Percentiles rank a stretch among this genome's conserved stretches.
These are phyloP conservation scores for Protophormia terraenovae DNA, from an alignment of 2,888 invertebrate genomes.

Conservation along the genomic window DNA sequence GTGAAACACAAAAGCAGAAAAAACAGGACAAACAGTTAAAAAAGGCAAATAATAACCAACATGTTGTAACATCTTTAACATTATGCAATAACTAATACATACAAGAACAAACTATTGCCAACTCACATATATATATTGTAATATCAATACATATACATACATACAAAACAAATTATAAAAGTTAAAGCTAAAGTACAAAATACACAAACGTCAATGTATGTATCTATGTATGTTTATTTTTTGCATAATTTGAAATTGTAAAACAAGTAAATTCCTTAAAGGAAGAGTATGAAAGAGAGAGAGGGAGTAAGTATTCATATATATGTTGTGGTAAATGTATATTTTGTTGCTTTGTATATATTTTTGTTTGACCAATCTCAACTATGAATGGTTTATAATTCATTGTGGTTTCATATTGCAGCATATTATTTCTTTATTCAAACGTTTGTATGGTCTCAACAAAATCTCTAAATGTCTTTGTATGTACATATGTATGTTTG, in stretches of 20 bases:
- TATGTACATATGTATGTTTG: not conserved
- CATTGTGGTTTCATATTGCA: conserved; percentile 48
- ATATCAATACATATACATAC: not conserved
- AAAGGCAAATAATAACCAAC: conserved; percentile 16
- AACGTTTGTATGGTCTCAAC: not conserved
- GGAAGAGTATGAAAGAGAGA: not conserved
- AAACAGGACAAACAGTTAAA: not conserved
- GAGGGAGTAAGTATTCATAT: too few species aligned
- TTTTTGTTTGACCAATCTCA: conserved; percentile 1
- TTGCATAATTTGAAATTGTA: not conserved
- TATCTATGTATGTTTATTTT: too few species aligned
- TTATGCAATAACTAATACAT: conserved; percentile 9
- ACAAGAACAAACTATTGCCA: not conserved
- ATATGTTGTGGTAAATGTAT: too few species aligned
- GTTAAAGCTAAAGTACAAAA: not conserved
- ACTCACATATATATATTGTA: not conserved
- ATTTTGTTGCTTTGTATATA: not conserved
- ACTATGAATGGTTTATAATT: conserved; percentile 47
- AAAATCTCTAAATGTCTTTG: not conserved
- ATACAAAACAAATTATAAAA: not conserved
- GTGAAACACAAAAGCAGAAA: not conserved
- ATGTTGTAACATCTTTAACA: conserved; percentile 34
- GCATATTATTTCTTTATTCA: conserved; percentile 17
- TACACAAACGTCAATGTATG: not conserved
- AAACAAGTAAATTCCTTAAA: not conserved